Evolutionary conservation across 2,113 vertebrate genomes (phyloP).

Genomic region (Vanacampus margaritifer): DNA sequence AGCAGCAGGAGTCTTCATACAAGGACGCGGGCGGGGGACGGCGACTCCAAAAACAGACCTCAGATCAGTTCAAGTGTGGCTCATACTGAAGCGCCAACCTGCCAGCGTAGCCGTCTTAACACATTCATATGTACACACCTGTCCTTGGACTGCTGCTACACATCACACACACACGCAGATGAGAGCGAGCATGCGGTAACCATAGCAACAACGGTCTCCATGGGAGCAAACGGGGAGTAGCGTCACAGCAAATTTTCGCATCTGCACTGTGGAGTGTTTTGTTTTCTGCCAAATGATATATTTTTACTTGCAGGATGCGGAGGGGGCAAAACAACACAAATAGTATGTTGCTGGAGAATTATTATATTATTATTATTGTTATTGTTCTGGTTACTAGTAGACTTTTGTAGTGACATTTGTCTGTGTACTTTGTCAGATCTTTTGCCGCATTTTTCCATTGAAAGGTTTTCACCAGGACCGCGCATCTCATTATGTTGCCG

Average conservation of each 20-base stretch:
- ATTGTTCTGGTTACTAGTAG: conserved; percentile 60
- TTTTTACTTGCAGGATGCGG: conserved; percentile 51
- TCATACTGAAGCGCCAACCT: conserved; percentile 42
- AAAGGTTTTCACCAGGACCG: conserved; percentile 23
- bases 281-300: conserved; percentile 57
- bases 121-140: conserved; percentile 25
- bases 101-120: conserved; percentile 24
- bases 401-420: conserved; percentile 62
- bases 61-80: conserved; percentile 35
- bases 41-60: conserved; percentile 36
- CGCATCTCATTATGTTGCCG: neutral
- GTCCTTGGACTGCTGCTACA: conserved; percentile 57
- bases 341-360: conserved; percentile 23
- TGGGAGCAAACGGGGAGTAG: conserved; percentile 47
- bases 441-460: conserved; percentile 33
- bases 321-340: conserved; percentile 21
- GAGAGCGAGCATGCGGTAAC: conserved; percentile 46
- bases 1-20: conserved; percentile 33
- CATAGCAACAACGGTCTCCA: conserved; percentile 57
- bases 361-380: conserved; percentile 26
- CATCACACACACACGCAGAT: conserved; percentile 9
- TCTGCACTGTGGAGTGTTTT: conserved; percentile 33
- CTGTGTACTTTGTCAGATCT: conserved; percentile 55
- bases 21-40: conserved; percentile 27
- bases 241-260: conserved; percentile 50